Conservation (phyloP, 2,888 invertebrate genomes). For the Xestia xanthographa region DNA sequence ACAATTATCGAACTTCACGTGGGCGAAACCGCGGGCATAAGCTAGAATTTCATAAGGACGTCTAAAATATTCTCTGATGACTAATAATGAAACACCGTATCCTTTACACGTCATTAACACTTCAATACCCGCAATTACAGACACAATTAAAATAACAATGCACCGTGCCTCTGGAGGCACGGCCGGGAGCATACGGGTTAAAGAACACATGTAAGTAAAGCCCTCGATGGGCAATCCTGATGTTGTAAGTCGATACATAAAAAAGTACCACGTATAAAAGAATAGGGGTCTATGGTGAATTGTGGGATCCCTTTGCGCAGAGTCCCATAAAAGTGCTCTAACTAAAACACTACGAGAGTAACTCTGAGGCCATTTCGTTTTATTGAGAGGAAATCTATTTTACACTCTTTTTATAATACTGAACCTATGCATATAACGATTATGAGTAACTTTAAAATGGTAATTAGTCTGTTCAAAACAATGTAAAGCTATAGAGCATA, state of each 20-base stretch:
- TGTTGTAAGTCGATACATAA: constrained; percentile 12
- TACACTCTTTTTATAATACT: not conserved
- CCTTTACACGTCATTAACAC: not conserved
- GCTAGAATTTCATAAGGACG: not conserved
- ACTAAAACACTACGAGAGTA: constrained; percentile 46
- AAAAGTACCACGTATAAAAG: constrained; percentile 13
- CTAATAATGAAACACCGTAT: not conserved
- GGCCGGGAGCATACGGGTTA: no score
- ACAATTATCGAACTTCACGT: no score
- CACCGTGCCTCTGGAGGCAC: no score
- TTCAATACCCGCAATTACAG: no score
- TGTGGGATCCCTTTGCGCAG: constrained; percentile 30
- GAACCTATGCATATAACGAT: not conserved
- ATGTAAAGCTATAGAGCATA: not conserved
- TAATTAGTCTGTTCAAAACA: not conserved
- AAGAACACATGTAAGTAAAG: not conserved
- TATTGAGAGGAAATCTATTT: constrained; percentile 40
- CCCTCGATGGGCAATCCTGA: not conserved
- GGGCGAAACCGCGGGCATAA: no score
- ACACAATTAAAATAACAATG: no score
- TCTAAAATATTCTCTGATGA: not conserved
- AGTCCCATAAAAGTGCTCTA: constrained; percentile 49
- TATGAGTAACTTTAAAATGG: not conserved
- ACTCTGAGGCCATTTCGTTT: constrained; percentile 28
- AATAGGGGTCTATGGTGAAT: not conserved